A percentile compares a stretch with the other conserved stretches of the same genome.
phyloP scores from a whole-genome alignment of 2,888 invertebrate species.

The Coremacera marginata region DNA sequence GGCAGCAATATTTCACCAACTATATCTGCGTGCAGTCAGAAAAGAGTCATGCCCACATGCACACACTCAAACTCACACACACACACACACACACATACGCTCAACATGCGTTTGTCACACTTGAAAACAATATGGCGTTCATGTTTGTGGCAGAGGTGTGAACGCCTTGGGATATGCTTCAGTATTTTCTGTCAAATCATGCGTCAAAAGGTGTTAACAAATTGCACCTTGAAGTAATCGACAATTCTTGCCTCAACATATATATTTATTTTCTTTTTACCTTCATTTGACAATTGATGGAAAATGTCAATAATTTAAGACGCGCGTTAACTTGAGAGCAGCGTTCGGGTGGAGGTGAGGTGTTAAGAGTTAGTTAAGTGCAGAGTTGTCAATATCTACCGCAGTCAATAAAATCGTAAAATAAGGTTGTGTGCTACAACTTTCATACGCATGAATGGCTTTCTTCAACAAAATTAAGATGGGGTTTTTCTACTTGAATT shows the following conservation, averaged over 20 bases:
- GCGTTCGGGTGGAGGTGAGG: too few species aligned
- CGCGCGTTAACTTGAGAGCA: background rate
- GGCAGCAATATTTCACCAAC: constrained; percentile 21
- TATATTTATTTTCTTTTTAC: background rate
- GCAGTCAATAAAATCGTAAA: too few species aligned
- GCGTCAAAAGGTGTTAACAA: constrained; percentile 1
- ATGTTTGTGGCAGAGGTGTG: background rate
- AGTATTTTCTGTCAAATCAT: background rate
- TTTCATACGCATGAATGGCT: too few species aligned
- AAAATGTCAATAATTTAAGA: constrained; percentile 5
- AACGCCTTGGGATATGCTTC: background rate
- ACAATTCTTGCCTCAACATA: background rate
- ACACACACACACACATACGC: background rate
- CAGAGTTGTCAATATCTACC: too few species aligned
- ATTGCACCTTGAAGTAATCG: background rate
- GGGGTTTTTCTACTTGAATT: too few species aligned
- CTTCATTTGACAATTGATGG: constrained; percentile 10
- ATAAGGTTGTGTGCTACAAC: too few species aligned
- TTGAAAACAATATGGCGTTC: background rate
- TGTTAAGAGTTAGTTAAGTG: too few species aligned
- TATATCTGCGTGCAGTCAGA: background rate
- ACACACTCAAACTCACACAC: background rate
- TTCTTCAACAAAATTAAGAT: too few species aligned
- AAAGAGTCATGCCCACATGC: background rate
- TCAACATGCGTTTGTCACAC: background rate